Conservation (phyloP, 2,797 vertebrate species). For the Leucoraja ocellata region DNA sequence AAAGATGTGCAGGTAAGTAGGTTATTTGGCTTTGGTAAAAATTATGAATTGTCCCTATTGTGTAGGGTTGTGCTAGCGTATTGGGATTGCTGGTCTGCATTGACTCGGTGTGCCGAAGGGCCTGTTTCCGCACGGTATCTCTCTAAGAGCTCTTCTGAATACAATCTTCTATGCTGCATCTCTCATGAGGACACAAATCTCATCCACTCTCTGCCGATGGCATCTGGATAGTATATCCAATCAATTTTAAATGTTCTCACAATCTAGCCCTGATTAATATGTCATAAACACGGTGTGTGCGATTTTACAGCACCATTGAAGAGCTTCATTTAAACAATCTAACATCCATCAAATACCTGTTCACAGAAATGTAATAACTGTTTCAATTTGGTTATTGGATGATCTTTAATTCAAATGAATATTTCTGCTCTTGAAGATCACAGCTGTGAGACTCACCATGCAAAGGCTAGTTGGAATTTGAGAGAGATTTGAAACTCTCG, state of each 20-base stretch:
- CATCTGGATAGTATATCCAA: not conserved
- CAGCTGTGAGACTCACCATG: not conserved
- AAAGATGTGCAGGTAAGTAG: too few species aligned
- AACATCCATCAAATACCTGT: not conserved
- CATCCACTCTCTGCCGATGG: not conserved
- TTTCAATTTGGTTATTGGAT: not conserved
- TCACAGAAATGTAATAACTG: slow-evolving; percentile 9
- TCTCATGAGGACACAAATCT: not conserved
- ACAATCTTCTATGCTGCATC: not conserved
- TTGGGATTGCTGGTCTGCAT: too few species aligned
- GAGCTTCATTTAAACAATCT: not conserved
- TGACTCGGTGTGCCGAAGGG: too few species aligned
- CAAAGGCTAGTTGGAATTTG: not conserved
- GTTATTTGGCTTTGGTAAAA: too few species aligned
- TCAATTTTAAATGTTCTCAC: slow-evolving; percentile 13
- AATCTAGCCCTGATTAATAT: not conserved
- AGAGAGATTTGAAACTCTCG: slow-evolving; percentile 1
- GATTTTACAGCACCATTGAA: not conserved
- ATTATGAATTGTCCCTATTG: not conserved
- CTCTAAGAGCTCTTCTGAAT: not conserved
- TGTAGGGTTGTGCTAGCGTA: too few species aligned
- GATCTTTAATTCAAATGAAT: slow-evolving; percentile 22
- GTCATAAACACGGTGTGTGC: not conserved
- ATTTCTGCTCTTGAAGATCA: not conserved
- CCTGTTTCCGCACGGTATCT: too few species aligned